Base-by-base conservation (phyloP, 1,140 invertebrate species). In the Hestina assimilis region DNA sequence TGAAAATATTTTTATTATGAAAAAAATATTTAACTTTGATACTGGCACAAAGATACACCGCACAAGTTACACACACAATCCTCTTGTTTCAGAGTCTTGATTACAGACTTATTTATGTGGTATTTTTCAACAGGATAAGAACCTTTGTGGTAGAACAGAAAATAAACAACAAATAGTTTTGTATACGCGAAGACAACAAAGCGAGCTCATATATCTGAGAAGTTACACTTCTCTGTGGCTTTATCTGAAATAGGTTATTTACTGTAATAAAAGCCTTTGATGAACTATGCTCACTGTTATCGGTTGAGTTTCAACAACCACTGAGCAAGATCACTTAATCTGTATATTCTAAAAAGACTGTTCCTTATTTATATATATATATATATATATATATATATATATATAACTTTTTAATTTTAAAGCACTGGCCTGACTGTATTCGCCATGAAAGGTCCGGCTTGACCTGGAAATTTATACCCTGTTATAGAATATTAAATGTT, bases 181-280 rank as follows among this genome's bases (percentile, higher is more conserved):
- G 46, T 55, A 54, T 53, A 45, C 42, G 12, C 29, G 38, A 41
- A 43, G 55, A 52, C 35, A 61, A 69, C 59, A 51, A 56, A 59
- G 61, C 61, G 60, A 8, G 33, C 69, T 68, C 63, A 70, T 68
- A 51, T 54, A 58, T 52, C 56, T 50, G 63, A 71, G 72, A 75
- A 72, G 65, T 65, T 65, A 56, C 64, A 59, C 62, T 70, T 59
- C 61, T 50, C 60, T 62, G 57, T 56, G 52, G 60, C 48, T 43
- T 54, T 51, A 62, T 66, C 29, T 64, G 65, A 14, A 63, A 61
- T 69, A 62, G 40, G 43, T 61, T 75, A 66, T 69, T 68, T 72
- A 56, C 48, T 29, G 26, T 47, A 46, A 48, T 56, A 47, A 45
- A 15, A 14, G 11, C 9, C 14, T 26, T 28, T 14, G 8, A 46